Evolutionary conservation across 1,140 invertebrate genomes (phyloP).

Genomic region (Samia ricini): DNA sequence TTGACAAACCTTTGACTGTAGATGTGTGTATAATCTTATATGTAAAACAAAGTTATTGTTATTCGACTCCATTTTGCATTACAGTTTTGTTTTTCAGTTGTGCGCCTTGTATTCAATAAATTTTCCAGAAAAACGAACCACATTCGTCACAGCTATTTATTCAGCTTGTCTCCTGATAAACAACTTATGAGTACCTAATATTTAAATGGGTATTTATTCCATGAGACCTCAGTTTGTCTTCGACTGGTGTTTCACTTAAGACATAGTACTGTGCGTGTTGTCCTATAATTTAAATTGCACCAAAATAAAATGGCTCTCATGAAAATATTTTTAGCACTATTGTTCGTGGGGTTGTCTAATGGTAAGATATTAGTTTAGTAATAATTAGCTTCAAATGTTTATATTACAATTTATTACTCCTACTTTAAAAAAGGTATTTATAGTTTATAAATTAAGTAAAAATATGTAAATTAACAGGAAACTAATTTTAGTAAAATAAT

Average conservation of each 20-base stretch:
- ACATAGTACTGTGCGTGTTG: slow-evolving; percentile 12
- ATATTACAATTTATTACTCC: too few relatives aligned
- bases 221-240: slow-evolving; percentile 38
- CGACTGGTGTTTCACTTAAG: slow-evolving; percentile 27
- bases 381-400: too few relatives aligned
- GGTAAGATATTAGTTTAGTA: too few relatives aligned
- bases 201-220: slow-evolving; percentile 41
- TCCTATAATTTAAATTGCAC: slow-evolving; percentile 15
- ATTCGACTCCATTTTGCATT: background rate
- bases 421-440: too few relatives aligned
- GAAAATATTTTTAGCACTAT: slow-evolving; percentile 24
- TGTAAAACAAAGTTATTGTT: background rate
- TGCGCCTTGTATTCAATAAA: slow-evolving; percentile 10
- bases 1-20: background rate
- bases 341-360: slow-evolving; percentile 28
- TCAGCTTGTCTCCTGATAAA: slow-evolving; percentile 39
- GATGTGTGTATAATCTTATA: background rate
- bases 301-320: slow-evolving; percentile 41
- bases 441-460: too few relatives aligned
- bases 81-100: slow-evolving; percentile 26
- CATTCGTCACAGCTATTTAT: slow-evolving; percentile 47
- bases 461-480: too few relatives aligned
- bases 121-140: slow-evolving; percentile 31
- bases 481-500: too few relatives aligned
- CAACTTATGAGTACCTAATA: slow-evolving; percentile 42